These are phyloP conservation scores for Caenorhabditis auriculariae DNA, from an alignment of 2,888 invertebrate genomes.

Conservation along the genomic window DNA sequence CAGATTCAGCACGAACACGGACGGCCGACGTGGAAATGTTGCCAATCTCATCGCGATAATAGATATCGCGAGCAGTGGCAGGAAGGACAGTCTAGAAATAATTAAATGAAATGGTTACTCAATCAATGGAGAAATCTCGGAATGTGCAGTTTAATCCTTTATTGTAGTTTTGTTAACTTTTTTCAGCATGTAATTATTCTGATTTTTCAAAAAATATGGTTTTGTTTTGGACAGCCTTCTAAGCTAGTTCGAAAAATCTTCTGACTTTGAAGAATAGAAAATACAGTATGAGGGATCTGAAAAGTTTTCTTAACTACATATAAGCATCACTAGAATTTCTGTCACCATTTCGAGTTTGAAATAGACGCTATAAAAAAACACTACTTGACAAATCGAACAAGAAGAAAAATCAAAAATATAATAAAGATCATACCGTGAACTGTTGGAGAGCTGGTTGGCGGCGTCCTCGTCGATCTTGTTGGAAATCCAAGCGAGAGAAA, in stretches of 20 bases:
- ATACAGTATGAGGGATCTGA: too few relatives aligned
- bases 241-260: too few relatives aligned
- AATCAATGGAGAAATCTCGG: too few relatives aligned
- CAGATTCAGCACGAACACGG: constrained; percentile 82
- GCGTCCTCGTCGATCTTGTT: constrained; percentile 84
- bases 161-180: not conserved
- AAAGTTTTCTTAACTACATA: not conserved
- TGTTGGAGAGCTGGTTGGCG: constrained; percentile 82
- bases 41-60: constrained; percentile 94
- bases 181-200: too few relatives aligned
- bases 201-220: too few relatives aligned
- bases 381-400: too few relatives aligned
- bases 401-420: too few relatives aligned
- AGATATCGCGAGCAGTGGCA: constrained; percentile 89
- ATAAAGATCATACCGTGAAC: constrained; percentile 74
- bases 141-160: not conserved
- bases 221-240: too few relatives aligned
- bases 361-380: too few relatives aligned
- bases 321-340: too few relatives aligned
- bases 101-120: constrained; percentile 5
- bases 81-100: constrained; percentile 69
- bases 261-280: too few relatives aligned
- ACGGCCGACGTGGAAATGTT: constrained; percentile 97
- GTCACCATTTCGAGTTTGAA: too few relatives aligned
- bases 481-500: constrained; percentile 93